Base-by-base conservation (phyloP, 2,113 vertebrate species). In the Hystrix brachyura region DNA sequence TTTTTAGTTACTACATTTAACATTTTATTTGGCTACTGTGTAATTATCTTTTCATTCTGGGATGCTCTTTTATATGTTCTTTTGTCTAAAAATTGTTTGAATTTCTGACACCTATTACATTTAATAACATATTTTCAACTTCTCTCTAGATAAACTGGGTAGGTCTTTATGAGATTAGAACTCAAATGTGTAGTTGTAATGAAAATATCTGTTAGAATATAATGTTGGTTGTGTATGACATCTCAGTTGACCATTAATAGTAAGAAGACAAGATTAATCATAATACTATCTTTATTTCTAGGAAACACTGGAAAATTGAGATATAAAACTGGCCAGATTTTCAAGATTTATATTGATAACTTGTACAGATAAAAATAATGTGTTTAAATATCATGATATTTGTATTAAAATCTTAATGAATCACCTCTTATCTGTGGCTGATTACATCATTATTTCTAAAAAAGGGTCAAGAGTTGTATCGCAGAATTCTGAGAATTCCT, bases 31-130 rank as follows among this genome's bases (percentile, higher is more conserved):
- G 94, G 48, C 84, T 94, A 79, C 65, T 38, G 2, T 94, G 83
- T 76, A 97, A 98, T 98, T 98, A 97, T 97, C 65, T 96, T 97
- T 98, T 97, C 57, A 95, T 97, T 98, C 64, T 95, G 21, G 18
- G 69, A 67, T 79, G 69, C 5, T 94, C 92, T 97, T 94, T 25
- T 59, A 48, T 91, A 74, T 38, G 48, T 95, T 79, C 84, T 98
- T 81, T 80, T 97, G 48, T 95, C 71, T 95, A 71, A 97, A 96
- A 97, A 87, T 72, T 91, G 55, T 79, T 69, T 86, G 69, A 96
- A 97, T 95, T 94, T 98, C 29, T 98, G 94, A 83, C 71, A 53
- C 3, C 7, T 59, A 17, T 72, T 96, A 60, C 25, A 64, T 15
- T 84, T 96, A 57, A 9, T 96, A 91, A 59, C 87, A 51, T 80